phyloP scores from a whole-genome alignment of 2,797 vertebrate species.

The Sebastes paucispinis region DNA sequence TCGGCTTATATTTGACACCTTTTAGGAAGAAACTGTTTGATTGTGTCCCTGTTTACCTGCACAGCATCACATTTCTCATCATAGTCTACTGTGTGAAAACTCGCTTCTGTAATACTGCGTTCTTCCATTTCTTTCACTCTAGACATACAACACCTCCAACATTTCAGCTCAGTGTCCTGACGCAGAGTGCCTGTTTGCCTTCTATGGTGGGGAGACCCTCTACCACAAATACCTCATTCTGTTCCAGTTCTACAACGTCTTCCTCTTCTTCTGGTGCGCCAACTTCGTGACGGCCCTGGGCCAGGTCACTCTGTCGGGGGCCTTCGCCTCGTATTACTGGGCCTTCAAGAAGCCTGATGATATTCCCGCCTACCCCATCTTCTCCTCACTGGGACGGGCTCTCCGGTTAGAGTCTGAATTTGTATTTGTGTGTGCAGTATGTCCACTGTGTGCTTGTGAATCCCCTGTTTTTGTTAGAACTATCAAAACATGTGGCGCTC shows the following conservation, averaged over 20 bases:
- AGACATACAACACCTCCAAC: slow-evolving; percentile 89
- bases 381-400: slow-evolving; percentile 89
- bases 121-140: slow-evolving; percentile 8
- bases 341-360: slow-evolving; percentile 93
- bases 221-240: slow-evolving; percentile 91
- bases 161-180: slow-evolving; percentile 81
- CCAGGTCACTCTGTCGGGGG: slow-evolving; percentile 94
- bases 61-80: neutral
- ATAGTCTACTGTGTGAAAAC: neutral
- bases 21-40: neutral
- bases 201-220: slow-evolving; percentile 91
- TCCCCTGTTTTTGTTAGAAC: neutral
- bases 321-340: slow-evolving; percentile 98
- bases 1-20: neutral
- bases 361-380: slow-evolving; percentile 90
- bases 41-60: neutral
- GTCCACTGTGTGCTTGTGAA: neutral
- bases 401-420: slow-evolving; percentile 83
- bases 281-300: slow-evolving; percentile 95
- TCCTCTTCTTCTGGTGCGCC: slow-evolving; percentile 97
- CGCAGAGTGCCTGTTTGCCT: slow-evolving; percentile 91
- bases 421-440: neutral
- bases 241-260: slow-evolving; percentile 94
- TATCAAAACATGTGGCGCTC: neutral
- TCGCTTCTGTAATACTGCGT: neutral